phyloP scores from a whole-genome alignment of 2,888 invertebrate genomes.

The Polyploca ridens region DNA sequence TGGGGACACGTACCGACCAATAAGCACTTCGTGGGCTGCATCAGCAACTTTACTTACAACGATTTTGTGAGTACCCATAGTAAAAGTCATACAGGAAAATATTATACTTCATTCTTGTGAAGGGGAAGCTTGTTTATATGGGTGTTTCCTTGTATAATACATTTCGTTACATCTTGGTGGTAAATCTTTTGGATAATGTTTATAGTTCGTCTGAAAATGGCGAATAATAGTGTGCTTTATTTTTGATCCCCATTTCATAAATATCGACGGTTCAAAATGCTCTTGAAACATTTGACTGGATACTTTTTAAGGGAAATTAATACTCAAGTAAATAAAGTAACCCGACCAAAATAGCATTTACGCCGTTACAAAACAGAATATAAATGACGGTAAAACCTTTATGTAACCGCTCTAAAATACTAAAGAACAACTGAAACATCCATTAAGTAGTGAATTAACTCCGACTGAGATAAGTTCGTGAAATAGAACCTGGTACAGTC shows the following conservation, averaged over 20 bases:
- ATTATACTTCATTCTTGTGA: background rate
- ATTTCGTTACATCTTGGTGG: no score
- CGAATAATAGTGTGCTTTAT: no score
- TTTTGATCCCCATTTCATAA: no score
- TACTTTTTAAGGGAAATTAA: background rate
- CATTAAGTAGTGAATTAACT: constrained; percentile 5
- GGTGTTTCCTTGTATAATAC: background rate
- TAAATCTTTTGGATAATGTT: no score
- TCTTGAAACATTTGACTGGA: no score
- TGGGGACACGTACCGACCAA: constrained; percentile 90
- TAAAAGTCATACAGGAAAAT: background rate
- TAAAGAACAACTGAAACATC: constrained; percentile 2
- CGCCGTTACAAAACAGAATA: background rate
- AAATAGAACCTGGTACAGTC: constrained; percentile 7
- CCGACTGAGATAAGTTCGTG: background rate
- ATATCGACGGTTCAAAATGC: no score
- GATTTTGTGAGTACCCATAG: constrained; percentile 81
- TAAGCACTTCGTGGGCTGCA: constrained; percentile 93
- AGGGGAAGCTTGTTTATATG: background rate
- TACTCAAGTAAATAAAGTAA: background rate
- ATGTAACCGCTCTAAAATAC: constrained; percentile 2
- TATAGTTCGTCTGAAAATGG: no score
- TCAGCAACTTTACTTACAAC: constrained; percentile 95
- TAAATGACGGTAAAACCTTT: constrained; percentile 5
- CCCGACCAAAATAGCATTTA: constrained; percentile 1